A percentile compares a stretch with the other conserved stretches of the same genome.
Evolutionary conservation across 2,888 invertebrate genomes (phyloP).

Genomic region (Eremobia ochroleuca): DNA sequence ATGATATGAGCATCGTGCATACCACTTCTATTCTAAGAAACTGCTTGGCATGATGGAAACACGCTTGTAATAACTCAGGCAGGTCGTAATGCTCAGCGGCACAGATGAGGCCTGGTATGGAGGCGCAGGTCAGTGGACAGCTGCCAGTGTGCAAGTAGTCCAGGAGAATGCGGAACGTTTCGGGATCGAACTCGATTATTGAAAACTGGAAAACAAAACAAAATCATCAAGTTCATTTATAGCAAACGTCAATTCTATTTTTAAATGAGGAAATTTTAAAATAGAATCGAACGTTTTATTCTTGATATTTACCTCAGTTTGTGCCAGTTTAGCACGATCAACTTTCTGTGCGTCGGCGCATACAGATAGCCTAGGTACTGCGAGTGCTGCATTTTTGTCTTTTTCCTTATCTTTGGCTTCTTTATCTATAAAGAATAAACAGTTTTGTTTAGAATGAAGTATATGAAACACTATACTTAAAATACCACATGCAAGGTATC

Average conservation of each 20-base stretch:
- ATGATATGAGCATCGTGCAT: constrained; percentile 97
- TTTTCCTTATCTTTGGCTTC: constrained; percentile 95
- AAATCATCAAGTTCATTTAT: constrained; percentile 9
- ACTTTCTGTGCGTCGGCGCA: constrained; percentile 98
- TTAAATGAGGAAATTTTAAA: constrained; percentile 29
- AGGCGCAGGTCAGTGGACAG: constrained; percentile 97
- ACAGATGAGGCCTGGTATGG: constrained; percentile 97
- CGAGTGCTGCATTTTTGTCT: constrained; percentile 94
- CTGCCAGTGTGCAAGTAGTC: constrained; percentile 98
- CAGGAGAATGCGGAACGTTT: constrained; percentile 97
- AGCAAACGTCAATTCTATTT: constrained; percentile 35
- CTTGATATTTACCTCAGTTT: constrained; percentile 94
- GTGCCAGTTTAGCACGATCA: constrained; percentile 97
- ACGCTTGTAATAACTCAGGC: constrained; percentile 97
- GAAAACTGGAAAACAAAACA: constrained; percentile 93
- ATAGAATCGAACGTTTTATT: constrained; percentile 18
- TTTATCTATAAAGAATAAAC: constrained; percentile 92
- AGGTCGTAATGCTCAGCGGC: constrained; percentile 98
- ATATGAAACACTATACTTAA: neutral
- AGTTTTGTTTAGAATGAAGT: neutral
- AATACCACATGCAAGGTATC: neutral
- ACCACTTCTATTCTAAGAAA: constrained; percentile 97
- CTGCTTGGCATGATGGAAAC: constrained; percentile 98
- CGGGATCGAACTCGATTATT: constrained; percentile 98
- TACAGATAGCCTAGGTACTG: constrained; percentile 96